Evolutionary conservation across 2,888 invertebrate species (phyloP).

Genomic region (Aleiodes testaceus): DNA sequence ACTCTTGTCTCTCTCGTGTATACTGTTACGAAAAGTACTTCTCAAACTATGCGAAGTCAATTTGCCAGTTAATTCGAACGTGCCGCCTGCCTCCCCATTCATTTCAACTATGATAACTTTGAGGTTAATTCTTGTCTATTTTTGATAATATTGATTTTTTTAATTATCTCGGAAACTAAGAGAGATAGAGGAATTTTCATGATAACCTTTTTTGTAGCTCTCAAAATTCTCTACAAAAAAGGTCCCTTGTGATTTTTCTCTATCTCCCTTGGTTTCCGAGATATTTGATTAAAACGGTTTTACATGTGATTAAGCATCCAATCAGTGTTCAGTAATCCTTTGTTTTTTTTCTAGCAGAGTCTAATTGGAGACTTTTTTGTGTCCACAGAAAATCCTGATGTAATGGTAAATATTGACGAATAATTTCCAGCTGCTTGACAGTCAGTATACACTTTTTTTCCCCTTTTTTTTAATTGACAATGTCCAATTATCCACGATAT

Average conservation of each 20-base stretch:
- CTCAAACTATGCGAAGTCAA: constrained; percentile 41
- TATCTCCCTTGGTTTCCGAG: no score
- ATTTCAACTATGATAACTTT: constrained; percentile 3
- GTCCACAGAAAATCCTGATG: neutral
- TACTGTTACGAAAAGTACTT: constrained; percentile 38
- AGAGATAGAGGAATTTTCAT: no score
- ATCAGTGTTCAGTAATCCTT: no score
- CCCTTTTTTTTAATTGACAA: neutral
- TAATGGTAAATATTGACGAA: neutral
- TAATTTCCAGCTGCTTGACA: neutral
- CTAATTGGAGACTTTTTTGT: neutral
- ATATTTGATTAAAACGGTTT: no score
- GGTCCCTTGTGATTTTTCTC: no score
- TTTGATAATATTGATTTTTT: no score
- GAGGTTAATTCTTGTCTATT: no score
- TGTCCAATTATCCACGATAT: constrained; percentile 7
- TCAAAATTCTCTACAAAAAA: no score
- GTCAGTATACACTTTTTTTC: neutral
- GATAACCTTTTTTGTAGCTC: no score
- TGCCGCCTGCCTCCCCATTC: neutral
- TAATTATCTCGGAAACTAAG: no score
- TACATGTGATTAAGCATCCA: no score
- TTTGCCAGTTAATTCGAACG: constrained; percentile 39
- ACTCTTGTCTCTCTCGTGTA: neutral
- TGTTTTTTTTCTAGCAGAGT: no score